Evolutionary conservation across 1,140 invertebrate species (phyloP), one percentile per base, ranked within the genome.

Genomic region (Ostrea denselamellosa): DNA sequence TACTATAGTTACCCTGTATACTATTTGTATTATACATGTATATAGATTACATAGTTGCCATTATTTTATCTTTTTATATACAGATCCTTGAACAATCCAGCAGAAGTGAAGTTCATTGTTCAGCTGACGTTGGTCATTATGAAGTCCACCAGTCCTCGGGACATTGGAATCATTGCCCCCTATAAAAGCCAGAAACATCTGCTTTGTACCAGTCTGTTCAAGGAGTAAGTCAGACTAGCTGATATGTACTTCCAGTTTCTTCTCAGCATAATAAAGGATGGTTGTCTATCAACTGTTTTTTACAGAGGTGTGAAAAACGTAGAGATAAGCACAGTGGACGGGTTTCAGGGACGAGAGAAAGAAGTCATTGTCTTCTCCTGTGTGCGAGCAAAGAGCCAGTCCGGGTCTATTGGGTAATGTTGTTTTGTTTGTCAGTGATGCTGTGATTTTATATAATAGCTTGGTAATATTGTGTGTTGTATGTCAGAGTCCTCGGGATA

Each of bases 341-440:
- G 93, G 10, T 95, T 94, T 85, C 94, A 95, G 86, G 94, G 94
- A 12, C 89, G 93, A 65, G 94, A 95, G 87, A 94, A 94, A 86
- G 90, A 93, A 62, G 91, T 94, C 4, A 94, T 95, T 44, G 92
- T 95, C 22, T 89, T 94, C 88, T 93, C 92, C 9, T 93, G 93
- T 92, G 94, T 94, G 0, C 86, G 94, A 82, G 92, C 94, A 3
- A 90, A 91, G 17, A 92, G 91, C 86, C 34, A 53, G 2, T 89
- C 90, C 19, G 90, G 92, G 5, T 88, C 88, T 56, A 92, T 94
- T 87, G 94, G 94, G 93, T 94, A 91, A 83, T 90, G 89, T 12
- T 34, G 2, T 83, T 82, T 44, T n/a, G 10, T 14, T 8, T 44
- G 71, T 8, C 12, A 22, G 22, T 9, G 22, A 25, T 44, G 34